Base-by-base conservation (phyloP, 1,140 invertebrate species). In the Eumeta japonica region DNA sequence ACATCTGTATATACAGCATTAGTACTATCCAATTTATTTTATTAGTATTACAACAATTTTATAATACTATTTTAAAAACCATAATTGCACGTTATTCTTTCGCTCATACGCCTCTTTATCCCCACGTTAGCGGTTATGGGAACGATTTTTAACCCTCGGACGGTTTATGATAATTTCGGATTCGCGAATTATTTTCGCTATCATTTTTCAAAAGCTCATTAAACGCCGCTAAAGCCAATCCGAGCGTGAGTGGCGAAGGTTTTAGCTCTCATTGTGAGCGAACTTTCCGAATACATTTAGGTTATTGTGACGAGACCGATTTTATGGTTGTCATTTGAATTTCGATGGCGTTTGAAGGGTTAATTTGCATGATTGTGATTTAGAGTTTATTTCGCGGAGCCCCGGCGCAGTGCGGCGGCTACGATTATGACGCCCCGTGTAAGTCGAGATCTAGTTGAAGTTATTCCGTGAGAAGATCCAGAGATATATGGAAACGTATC, bases 161-260 rank as follows among this genome's bases (percentile, higher is more conserved):
- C 60, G 49, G 49, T 38, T 64, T 71, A 73, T 73, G 68, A 55
- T 62, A 73, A 73, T 68, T 68, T 58, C 32, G 41, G 45, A 38
- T 31, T 48, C 38, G 39, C 43, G 58, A 62, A 62, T 62, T 62
- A 64, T 65, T 68, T 74, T 71, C 60, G 55, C 58, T 63, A 71
- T 74, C 64, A 74, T 74, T 71, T 71, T 74, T 74, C 68, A 74
- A 74, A 71, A 71, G 64, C 60, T 71, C 65, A 71, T 74, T 74
- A 74, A 62, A 55, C 43, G 40, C 39, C 46, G 49, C 50, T 50
- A 52, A 50, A 59, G 53, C 47, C 48, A 47, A 61, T 44, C 48
- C 60, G 48, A 34, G 47, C 58, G 60, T 62, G 59, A 71, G 64
- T 66, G 58, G 48, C 46, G 39, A 60, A 54, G 54, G 52, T 57